Conservation (phyloP, 2,113 vertebrate species). For the Panurus biarmicus region DNA sequence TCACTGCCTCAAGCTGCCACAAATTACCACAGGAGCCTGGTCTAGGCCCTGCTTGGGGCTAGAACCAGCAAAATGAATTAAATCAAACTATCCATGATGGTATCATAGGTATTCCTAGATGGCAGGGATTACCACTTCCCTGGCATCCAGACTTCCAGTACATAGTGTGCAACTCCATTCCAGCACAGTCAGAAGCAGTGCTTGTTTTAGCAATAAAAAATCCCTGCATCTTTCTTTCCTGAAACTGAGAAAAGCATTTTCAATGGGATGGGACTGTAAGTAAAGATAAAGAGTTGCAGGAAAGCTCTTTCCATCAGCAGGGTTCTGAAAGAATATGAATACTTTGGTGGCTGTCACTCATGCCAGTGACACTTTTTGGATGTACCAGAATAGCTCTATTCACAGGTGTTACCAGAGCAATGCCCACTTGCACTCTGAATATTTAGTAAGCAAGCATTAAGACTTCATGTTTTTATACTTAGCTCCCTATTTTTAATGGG, state of each 20-base stretch:
- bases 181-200: background rate
- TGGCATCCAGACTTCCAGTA: background rate
- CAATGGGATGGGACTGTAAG: background rate
- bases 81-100: rapidly evolving
- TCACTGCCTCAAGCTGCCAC: background rate
- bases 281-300: background rate
- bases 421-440: conserved; percentile 21
- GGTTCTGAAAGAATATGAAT: background rate
- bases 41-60: background rate
- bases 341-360: conserved; percentile 40
- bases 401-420: background rate
- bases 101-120: background rate
- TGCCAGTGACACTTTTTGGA: conserved; percentile 9
- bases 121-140: background rate
- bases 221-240: background rate
- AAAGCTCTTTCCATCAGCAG: conserved; percentile 9
- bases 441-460: conserved; percentile 47
- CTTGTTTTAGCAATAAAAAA: background rate
- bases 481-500: background rate
- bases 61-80: background rate
- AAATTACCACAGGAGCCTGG: background rate
- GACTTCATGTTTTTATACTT: conserved; percentile 14
- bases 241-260: background rate
- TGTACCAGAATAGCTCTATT: conserved; percentile 21
- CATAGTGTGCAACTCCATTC: background rate